A percentile compares a stretch with the other conserved stretches of the same genome.
Conservation (phyloP, 2,888 invertebrate genomes). For the Cheilosia pagana region DNA sequence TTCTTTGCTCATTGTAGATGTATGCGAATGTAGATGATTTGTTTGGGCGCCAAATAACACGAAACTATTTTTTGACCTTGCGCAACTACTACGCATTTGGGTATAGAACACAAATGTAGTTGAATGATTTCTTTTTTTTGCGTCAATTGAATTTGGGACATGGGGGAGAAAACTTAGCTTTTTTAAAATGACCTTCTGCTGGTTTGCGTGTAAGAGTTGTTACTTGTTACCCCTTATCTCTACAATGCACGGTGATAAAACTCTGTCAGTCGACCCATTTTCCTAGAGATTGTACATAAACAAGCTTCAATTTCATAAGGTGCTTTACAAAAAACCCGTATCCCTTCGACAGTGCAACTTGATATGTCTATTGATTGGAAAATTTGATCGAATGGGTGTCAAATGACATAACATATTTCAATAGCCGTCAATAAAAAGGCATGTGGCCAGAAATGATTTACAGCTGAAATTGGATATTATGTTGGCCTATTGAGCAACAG, state of each 20-base stretch:
- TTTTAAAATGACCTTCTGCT: not conserved
- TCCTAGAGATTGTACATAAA: not conserved
- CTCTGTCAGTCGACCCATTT: not conserved
- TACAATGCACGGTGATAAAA: not conserved
- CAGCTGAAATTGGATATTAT: no score
- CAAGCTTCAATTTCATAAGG: not conserved
- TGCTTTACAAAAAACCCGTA: not conserved
- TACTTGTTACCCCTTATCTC: not conserved
- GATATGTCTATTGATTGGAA: not conserved
- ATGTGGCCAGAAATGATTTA: not conserved
- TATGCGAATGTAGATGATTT: not conserved
- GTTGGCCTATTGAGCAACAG: no score
- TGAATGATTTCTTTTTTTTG: not conserved
- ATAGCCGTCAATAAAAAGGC: not conserved
- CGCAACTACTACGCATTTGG: slow-evolving; percentile 3
- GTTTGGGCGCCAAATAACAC: slow-evolving; percentile 3
- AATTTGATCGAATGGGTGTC: not conserved
- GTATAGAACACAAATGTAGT: not conserved
- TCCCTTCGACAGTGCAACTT: not conserved
- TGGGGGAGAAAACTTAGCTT: not conserved
- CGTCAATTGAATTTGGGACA: not conserved
- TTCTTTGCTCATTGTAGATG: not conserved
- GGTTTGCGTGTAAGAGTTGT: not conserved
- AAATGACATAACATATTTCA: not conserved
- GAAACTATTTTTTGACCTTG: slow-evolving; percentile 9